A percentile compares a stretch with the other conserved stretches of the same genome.
These are phyloP conservation scores for Cryptops parisi DNA, from an alignment of 2,888 invertebrate species.

Conservation along the genomic window DNA sequence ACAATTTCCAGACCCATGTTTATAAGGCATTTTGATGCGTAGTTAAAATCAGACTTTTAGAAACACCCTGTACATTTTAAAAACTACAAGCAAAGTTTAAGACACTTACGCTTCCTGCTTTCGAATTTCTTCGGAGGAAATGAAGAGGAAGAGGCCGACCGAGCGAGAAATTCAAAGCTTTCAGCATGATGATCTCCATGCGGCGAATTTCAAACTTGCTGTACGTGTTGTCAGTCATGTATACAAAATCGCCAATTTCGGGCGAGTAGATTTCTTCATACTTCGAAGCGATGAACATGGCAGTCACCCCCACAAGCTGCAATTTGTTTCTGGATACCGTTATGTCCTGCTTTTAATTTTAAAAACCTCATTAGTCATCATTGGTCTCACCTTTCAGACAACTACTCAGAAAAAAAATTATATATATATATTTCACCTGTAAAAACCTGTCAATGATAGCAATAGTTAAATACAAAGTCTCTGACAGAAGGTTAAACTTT, in stretches of 20 bases:
- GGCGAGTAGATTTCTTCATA: slow-evolving; percentile 90
- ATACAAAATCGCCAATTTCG: slow-evolving; percentile 73
- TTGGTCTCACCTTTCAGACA: background rate
- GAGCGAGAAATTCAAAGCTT: slow-evolving; percentile 59
- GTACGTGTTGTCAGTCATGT: slow-evolving; percentile 78
- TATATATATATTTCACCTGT: slow-evolving; percentile 39
- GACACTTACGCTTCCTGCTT: slow-evolving; percentile 37
- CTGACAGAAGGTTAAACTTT: slow-evolving; percentile 68
- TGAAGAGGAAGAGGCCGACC: slow-evolving; percentile 75
- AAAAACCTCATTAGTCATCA: no score
- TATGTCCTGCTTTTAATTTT: slow-evolving; percentile 45
- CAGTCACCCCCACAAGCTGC: slow-evolving; percentile 77
- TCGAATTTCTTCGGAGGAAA: slow-evolving; percentile 67
- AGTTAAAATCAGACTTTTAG: no score
- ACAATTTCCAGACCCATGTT: no score
- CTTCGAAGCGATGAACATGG: slow-evolving; percentile 81
- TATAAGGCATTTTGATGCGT: no score
- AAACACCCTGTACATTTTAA: no score
- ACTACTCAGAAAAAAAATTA: background rate
- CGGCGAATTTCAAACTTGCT: slow-evolving; percentile 56
- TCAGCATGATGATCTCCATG: slow-evolving; percentile 69
- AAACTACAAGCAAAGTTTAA: background rate
- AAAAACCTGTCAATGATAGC: slow-evolving; percentile 81
- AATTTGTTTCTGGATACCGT: slow-evolving; percentile 52
- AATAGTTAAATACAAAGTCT: slow-evolving; percentile 78